Percentiles rank a stretch among this genome's conserved stretches.
These are phyloP conservation scores for Rana temporaria DNA, from an alignment of 2,113 vertebrate genomes.

Conservation along the genomic window DNA sequence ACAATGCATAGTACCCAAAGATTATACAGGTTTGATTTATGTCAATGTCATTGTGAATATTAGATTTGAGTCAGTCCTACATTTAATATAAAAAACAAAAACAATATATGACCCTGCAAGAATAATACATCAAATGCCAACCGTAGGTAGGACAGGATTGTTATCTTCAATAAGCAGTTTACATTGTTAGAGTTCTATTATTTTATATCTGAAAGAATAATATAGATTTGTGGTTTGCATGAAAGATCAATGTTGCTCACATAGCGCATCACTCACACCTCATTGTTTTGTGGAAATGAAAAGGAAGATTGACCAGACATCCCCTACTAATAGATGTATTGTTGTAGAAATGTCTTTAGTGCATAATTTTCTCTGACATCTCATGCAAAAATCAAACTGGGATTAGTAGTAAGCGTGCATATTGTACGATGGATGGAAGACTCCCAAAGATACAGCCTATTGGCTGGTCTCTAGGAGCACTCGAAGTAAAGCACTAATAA, in stretches of 20 bases:
- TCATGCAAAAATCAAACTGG: no score
- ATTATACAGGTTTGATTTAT: no score
- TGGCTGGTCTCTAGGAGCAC: no score
- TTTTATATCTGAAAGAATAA: slow-evolving; percentile 6
- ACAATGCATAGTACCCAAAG: no score
- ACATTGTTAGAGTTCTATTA: neutral
- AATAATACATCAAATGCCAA: neutral
- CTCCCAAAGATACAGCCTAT: no score
- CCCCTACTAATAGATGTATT: no score
- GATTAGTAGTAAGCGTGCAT: neutral
- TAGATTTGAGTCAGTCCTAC: neutral
- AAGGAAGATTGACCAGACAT: no score
- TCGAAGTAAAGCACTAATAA: no score
- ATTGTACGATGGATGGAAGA: no score
- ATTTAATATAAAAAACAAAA: neutral
- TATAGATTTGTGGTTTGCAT: slow-evolving; percentile 1
- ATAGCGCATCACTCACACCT: neutral
- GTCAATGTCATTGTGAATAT: no score
- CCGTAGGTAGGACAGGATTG: neutral
- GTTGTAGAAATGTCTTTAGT: neutral
- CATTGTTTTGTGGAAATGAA: neutral
- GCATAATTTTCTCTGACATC: neutral
- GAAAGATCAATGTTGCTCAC: neutral
- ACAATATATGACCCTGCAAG: neutral
- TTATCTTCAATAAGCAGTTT: neutral